A percentile compares a stretch with the other conserved stretches of the same genome.
phyloP scores from a whole-genome alignment of 2,888 invertebrate species.

The Silvanus unidentatus region DNA sequence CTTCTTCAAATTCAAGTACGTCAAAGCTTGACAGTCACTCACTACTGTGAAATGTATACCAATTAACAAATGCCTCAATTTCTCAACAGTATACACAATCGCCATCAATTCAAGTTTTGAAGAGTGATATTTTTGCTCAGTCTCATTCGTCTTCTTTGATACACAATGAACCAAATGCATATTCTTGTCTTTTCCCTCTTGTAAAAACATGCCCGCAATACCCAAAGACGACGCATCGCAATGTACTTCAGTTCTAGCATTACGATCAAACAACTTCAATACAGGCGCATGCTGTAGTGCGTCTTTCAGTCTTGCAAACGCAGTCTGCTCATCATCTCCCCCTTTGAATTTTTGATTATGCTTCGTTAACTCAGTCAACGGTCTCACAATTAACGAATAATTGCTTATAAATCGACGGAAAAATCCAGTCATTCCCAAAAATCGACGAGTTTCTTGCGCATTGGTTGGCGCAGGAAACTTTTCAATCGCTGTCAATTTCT shows the following conservation, averaged over 20 bases:
- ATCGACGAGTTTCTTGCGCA: not conserved
- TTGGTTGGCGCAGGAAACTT: conserved; percentile 3
- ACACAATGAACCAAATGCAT: conserved; percentile 9
- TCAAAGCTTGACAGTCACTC: conserved; percentile 28
- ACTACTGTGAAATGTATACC: conserved; percentile 12
- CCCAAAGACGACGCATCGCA: not conserved
- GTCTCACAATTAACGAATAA: conserved; percentile 1
- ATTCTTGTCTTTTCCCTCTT: conserved; percentile 1
- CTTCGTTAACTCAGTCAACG: not conserved
- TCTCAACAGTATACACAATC: conserved; percentile 23
- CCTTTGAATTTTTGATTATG: not conserved
- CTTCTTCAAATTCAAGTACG: conserved; percentile 22
- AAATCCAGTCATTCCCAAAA: conserved; percentile 2
- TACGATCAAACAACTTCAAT: conserved; percentile 2
- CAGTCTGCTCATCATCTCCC: not conserved
- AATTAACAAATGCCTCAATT: conserved; percentile 23
- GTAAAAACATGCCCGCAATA: conserved; percentile 1
- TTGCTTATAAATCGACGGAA: not conserved
- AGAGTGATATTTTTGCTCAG: conserved; percentile 25
- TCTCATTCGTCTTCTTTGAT: conserved; percentile 23
- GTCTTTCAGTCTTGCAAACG: not conserved
- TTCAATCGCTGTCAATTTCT: not conserved
- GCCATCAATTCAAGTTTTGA: conserved; percentile 26
- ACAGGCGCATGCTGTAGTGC: not conserved
- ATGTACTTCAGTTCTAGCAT: conserved; percentile 1